phyloP scores from a whole-genome alignment of 2,113 vertebrate genomes.

The Paraplagusia blochii region DNA sequence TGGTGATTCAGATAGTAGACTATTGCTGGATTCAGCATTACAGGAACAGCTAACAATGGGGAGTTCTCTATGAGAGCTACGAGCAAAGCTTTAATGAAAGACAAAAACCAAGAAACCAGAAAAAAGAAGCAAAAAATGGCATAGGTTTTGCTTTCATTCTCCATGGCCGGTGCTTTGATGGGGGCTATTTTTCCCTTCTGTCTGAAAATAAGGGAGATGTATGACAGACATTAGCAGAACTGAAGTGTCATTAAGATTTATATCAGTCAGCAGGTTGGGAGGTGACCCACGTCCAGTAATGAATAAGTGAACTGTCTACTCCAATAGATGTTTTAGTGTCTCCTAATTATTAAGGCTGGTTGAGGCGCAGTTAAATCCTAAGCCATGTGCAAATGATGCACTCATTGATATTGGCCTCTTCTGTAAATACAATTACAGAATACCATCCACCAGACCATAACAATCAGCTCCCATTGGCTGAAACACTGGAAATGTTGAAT shows the following conservation, averaged over 20 bases:
- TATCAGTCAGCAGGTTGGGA: constrained; percentile 45
- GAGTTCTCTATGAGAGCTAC: constrained; percentile 72
- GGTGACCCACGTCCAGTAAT: constrained; percentile 45
- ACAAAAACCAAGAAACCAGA: not conserved
- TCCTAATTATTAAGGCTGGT: constrained; percentile 50
- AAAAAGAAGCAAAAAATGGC: constrained; percentile 26
- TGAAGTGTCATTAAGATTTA: constrained; percentile 50
- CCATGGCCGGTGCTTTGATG: constrained; percentile 31
- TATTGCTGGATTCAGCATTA: constrained; percentile 72
- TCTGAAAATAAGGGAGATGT: constrained; percentile 56
- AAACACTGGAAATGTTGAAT: constrained; percentile 26
- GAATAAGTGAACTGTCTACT: constrained; percentile 44
- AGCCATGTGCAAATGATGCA: constrained; percentile 36
- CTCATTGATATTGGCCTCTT: constrained; percentile 37
- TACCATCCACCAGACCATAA: constrained; percentile 39
- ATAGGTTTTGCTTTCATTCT: constrained; percentile 44
- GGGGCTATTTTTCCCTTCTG: constrained; percentile 16
- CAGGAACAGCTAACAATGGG: constrained; percentile 66
- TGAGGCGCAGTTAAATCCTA: constrained; percentile 27
- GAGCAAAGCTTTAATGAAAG: not conserved
- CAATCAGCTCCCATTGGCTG: constrained; percentile 36
- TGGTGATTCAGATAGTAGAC: constrained; percentile 59
- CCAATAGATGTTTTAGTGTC: constrained; percentile 43
- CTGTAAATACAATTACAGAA: constrained; percentile 38
- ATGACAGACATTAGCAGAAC: constrained; percentile 51